Percentiles rank a stretch among this genome's conserved stretches.
Conservation (phyloP, 2,113 vertebrate genomes). For the Centropus bengalensis region DNA sequence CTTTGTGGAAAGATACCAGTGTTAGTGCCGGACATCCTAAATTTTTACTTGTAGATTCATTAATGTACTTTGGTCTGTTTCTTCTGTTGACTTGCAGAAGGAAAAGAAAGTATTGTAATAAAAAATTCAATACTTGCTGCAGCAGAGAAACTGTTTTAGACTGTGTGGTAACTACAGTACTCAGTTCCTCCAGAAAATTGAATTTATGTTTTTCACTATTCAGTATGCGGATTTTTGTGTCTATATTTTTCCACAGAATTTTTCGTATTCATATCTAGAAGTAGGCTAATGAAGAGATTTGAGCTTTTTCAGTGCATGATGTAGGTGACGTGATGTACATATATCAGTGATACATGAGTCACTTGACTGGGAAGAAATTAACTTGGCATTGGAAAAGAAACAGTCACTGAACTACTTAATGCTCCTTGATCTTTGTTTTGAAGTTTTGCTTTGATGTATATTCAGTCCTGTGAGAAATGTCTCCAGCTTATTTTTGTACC, state of each 20-base stretch:
- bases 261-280: not conserved
- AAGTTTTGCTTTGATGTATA: constrained; percentile 42
- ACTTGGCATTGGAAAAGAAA: not conserved
- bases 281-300: not conserved
- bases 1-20: not conserved
- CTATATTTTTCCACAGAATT: not conserved
- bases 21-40: not conserved
- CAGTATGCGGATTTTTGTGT: not conserved
- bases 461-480: not conserved
- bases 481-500: not conserved
- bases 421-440: constrained; percentile 38
- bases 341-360: not conserved
- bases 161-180: not conserved
- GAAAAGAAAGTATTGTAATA: not conserved
- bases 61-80: not conserved
- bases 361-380: not conserved
- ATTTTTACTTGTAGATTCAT: not conserved
- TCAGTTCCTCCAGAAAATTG: not conserved
- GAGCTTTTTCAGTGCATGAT: not conserved
- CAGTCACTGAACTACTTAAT: not conserved
- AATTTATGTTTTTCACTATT: not conserved
- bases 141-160: not conserved
- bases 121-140: not conserved
- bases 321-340: not conserved
- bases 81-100: not conserved